Evolutionary conservation across 2,888 invertebrate species (phyloP), one percentile per base, ranked within the genome.

Genomic region (Leptinotarsa tumamoca): DNA sequence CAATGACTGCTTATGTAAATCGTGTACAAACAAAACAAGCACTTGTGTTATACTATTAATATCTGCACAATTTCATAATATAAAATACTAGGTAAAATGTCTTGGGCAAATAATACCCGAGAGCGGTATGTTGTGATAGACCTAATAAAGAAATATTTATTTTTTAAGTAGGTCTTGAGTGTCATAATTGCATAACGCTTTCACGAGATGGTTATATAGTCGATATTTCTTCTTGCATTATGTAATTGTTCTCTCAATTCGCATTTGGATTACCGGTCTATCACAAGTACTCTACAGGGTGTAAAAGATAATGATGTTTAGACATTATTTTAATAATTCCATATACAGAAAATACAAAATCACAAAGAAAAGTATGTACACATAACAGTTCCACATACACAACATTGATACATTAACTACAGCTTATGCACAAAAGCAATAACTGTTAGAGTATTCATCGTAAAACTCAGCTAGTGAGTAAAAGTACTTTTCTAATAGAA

Each of bases 81-180:
- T 51, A 67, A 56, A 72, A n/a, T 61, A 70, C 49, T 54, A 68
- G 67, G n/a, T 63, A n/a, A 63, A 63, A 23, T 70, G 52, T 56
- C 68, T 43, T 67, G 33, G 67, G 49, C 51, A 71, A 73, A 71
- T 49, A 63, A 69, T 50, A 76, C 15, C 71, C 73, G 58, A 73
- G 73, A 72, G 73, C 50, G 67, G 18, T 21, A 43, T 67, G 72
- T 67, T 72, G 68, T 73, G 70, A 69, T 76, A 63, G 18, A 63
- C 71, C 52, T 49, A 72, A 72, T 73, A 76, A 15, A 72, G 76
- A 76, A 75, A 79, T 77, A 79, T 79, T 77, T 69, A 76, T 75
- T 77, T 78, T 79, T 76, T 67, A 79, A 79, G 79, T 79, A 77
- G 79, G 79, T 77, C 71, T 79, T 67, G 69, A 71, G 68, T 74